Evolutionary conservation across 2,888 invertebrate genomes (phyloP).

Genomic region (Ectemnius cavifrons): DNA sequence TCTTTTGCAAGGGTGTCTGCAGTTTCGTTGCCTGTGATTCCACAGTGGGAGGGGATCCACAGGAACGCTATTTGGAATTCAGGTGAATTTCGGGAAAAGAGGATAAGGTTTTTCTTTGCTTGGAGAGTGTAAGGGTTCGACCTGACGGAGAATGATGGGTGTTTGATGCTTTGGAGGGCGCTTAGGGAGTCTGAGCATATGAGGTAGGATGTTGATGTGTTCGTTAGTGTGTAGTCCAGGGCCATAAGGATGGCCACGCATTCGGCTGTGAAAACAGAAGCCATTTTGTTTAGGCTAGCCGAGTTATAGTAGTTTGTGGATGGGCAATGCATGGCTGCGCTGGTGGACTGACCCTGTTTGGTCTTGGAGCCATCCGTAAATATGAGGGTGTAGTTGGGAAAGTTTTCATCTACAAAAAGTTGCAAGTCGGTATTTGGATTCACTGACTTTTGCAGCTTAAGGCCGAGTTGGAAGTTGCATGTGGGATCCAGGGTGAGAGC

Average conservation of each 20-base stretch:
- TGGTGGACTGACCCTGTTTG: neutral
- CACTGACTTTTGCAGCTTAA: no score
- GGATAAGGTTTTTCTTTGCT: neutral
- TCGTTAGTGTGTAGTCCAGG: neutral
- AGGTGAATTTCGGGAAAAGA: neutral
- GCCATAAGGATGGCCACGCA: neutral
- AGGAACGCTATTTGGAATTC: neutral
- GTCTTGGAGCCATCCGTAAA: neutral
- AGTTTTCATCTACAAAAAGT: neutral
- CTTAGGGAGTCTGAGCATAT: neutral
- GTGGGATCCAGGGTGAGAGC: no score
- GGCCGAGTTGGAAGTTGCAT: no score
- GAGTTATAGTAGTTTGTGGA: neutral
- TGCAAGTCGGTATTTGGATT: no score
- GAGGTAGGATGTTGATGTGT: neutral
- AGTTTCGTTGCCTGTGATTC: neutral
- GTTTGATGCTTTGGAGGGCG: neutral
- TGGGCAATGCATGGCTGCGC: no score
- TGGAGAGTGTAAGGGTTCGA: neutral
- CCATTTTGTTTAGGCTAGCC: neutral
- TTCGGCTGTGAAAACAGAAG: neutral
- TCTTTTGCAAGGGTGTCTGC: neutral
- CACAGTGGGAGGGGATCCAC: slow-evolving; percentile 14
- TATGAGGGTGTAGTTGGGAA: neutral
- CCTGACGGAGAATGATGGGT: neutral